A percentile compares a stretch with the other conserved stretches of the same genome.
Evolutionary conservation across 2,113 vertebrate species (phyloP).

Genomic region (Osmerus mordax): DNA sequence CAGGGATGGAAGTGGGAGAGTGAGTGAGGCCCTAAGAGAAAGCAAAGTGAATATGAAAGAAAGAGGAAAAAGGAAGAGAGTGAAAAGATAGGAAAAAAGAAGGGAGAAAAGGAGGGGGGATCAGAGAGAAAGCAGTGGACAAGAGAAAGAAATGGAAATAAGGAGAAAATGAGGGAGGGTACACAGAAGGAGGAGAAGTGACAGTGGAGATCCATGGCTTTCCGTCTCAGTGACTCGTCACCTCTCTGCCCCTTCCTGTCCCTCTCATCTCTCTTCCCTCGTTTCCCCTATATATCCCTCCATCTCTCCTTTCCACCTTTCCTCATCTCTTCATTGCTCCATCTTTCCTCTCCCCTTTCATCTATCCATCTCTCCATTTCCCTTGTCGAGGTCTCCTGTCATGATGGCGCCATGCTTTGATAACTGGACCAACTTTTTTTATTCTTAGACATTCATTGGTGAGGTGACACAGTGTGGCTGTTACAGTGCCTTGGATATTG

Average conservation of each 20-base stretch:
- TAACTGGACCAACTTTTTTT: not conserved
- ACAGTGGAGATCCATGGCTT: conserved; percentile 14
- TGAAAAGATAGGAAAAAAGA: not conserved
- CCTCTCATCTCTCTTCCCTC: conserved; percentile 1
- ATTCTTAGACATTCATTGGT: not conserved
- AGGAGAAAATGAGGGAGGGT: not conserved
- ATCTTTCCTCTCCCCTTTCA: conserved; percentile 2
- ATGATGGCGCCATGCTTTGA: not conserved
- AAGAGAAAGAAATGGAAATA: not conserved
- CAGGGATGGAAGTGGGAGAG: not conserved
- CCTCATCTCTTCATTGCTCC: not conserved
- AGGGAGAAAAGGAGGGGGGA: not conserved
- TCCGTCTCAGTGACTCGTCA: conserved; percentile 17
- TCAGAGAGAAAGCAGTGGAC: not conserved
- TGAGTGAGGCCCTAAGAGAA: not conserved
- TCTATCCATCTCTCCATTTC: not conserved
- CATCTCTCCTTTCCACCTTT: not conserved
- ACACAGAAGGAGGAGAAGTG: not conserved
- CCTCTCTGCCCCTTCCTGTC: not conserved
- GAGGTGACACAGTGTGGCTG: too few relatives aligned
- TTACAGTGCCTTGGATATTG: too few relatives aligned
- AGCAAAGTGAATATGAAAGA: too few relatives aligned
- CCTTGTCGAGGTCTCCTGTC: not conserved
- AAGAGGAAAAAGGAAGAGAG: not conserved
- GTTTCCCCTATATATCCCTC: not conserved